Conservation (phyloP, 1,140 invertebrate species). For the Pantala flavescens region DNA sequence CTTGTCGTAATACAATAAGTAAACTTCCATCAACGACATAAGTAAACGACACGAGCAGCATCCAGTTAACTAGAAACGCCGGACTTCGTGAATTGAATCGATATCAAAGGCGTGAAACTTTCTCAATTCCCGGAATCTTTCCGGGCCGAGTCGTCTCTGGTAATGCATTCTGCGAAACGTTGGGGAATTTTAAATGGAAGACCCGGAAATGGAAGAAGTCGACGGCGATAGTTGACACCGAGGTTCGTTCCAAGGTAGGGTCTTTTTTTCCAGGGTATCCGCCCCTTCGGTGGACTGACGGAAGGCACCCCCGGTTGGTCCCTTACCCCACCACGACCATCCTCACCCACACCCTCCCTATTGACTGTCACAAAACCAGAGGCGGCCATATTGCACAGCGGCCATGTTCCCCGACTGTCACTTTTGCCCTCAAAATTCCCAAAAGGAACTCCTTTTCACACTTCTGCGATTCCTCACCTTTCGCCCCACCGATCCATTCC, state of each 20-base stretch:
- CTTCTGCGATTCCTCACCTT: neutral
- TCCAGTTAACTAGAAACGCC: too few species aligned
- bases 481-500: neutral
- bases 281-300: neutral
- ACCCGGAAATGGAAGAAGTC: neutral
- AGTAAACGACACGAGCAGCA: too few species aligned
- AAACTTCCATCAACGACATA: too few species aligned
- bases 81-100: too few species aligned
- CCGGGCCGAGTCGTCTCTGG: too few species aligned
- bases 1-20: too few species aligned
- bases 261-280: neutral
- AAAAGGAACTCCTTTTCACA: too few species aligned
- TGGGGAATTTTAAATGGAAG: too few species aligned
- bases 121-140: too few species aligned
- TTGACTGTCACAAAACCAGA: slow-evolving; percentile 5
- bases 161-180: too few species aligned
- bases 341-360: neutral
- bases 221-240: neutral
- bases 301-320: neutral
- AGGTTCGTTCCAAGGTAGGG: neutral
- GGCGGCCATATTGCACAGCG: neutral
- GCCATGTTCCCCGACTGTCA: neutral
- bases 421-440: neutral
- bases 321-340: neutral
- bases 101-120: too few species aligned